Base-by-base conservation (phyloP, 2,797 vertebrate species). In the Pterois miles region DNA sequence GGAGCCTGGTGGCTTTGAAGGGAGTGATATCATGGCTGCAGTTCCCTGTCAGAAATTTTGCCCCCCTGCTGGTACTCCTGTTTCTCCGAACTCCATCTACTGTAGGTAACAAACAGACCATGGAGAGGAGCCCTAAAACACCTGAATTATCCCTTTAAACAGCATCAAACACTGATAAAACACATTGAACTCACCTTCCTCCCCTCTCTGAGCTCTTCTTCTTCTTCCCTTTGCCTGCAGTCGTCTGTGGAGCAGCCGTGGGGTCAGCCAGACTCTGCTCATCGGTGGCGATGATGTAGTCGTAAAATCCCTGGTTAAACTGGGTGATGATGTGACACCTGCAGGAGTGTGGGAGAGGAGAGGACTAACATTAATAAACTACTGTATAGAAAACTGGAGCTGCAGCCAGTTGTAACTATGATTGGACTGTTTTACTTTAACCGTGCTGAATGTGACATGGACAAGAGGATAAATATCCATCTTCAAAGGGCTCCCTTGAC, bases 241-340 rank as follows among this genome's bases (percentile, higher is more conserved):
- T 58, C 2, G 59, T 75, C 7, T 23, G 56, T 0, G 85, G n/a
- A 0, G 83, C 10, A 0, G 71, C 46, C 0, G 76, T 20, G 3
- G 91, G 92, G 6, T 82, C 88, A 0, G 76, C 88, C 33, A 96
- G 63, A 3, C 85, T 89, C 66, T 96, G 95, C 7, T 98, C 96
- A 0, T 99, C 98, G 0, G 98, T 96, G 38, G 98, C 97, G 64
- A 99, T 97, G 81, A 99, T 96, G 88, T 95, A 97, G 68, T 97
- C 95, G 0, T 98, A 99, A 80, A 98, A 95, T 0, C 98, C 97
- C 13, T 95, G 96, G 82, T 98, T 99, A 70, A 98, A 99, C 95
- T 99, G 98, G 1, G 94, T 92, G 83, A 99, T 98, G 89, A 98
- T 97, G 87, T 99, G 98, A 87, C 96, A 96, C 92, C 98, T 99